Conservation (phyloP, 2,888 invertebrate species). For the Pristionchus arcanus region DNA sequence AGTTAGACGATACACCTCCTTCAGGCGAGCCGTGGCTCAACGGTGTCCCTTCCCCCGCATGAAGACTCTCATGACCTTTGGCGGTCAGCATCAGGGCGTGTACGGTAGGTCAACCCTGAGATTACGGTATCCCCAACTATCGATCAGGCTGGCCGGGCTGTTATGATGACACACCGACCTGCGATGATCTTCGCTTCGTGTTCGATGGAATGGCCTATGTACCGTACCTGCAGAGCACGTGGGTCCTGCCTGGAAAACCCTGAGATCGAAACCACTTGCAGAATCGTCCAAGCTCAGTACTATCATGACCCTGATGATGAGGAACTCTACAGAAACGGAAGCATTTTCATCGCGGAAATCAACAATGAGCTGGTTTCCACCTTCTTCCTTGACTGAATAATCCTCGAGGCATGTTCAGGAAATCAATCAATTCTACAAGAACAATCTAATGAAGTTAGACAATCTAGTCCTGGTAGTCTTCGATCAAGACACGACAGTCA, state of each 20-base stretch:
- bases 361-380: constrained; percentile 88
- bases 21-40: constrained; percentile 92
- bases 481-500: constrained; percentile 91
- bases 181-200: constrained; percentile 84
- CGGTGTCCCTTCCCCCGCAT: constrained; percentile 91
- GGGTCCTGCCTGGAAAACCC: neutral
- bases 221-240: constrained; percentile 73
- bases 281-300: constrained; percentile 92
- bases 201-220: constrained; percentile 90
- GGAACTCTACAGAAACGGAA: constrained; percentile 85
- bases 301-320: constrained; percentile 98
- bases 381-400: neutral
- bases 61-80: constrained; percentile 91
- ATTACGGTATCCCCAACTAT: neutral
- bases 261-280: constrained; percentile 62
- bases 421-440: constrained; percentile 84
- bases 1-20: constrained; percentile 67
- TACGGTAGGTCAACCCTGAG: constrained; percentile 19
- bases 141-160: constrained; percentile 88
- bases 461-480: constrained; percentile 94
- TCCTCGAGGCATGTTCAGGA: constrained; percentile 68
- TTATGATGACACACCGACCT: constrained; percentile 84
- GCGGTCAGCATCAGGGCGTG: constrained; percentile 96
- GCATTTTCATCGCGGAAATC: constrained; percentile 93
- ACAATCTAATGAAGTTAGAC: constrained; percentile 87